Conservation (phyloP, 1,140 invertebrate genomes). For the Hycleus phaleratus region DNA sequence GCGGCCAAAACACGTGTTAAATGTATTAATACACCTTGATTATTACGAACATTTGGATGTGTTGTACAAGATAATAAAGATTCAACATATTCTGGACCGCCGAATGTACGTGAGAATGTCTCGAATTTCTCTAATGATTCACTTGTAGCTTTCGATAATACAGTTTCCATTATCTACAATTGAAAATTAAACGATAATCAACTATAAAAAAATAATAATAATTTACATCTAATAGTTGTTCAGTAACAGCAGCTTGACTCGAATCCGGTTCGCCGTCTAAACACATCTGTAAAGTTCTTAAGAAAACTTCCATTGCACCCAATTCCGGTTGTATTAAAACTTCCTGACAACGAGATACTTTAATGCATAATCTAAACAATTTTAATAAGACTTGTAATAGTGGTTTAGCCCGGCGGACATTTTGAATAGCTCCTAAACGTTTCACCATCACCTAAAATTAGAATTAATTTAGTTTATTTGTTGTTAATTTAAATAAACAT, state of each 20-base stretch:
- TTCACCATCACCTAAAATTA: constrained; percentile 55
- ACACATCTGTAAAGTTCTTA: constrained; percentile 62
- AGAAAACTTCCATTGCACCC: constrained; percentile 58
- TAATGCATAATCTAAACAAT: constrained; percentile 74
- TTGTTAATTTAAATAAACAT: constrained; percentile 29
- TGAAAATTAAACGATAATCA: background rate
- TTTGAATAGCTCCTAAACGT: constrained; percentile 57
- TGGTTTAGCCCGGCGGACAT: constrained; percentile 65
- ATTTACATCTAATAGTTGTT: constrained; percentile 69
- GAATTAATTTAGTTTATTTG: background rate
- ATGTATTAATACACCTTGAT: constrained; percentile 71
- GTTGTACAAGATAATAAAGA: constrained; percentile 72
- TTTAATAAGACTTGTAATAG: constrained; percentile 79
- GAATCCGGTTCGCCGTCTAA: constrained; percentile 54
- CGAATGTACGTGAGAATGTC: constrained; percentile 75
- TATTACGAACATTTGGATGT: constrained; percentile 59
- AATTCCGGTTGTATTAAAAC: constrained; percentile 61
- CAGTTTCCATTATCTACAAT: constrained; percentile 81
- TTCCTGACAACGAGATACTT: constrained; percentile 64
- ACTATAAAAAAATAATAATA: background rate
- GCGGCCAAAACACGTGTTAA: constrained; percentile 86
- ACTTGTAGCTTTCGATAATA: constrained; percentile 79
- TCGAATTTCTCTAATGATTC: constrained; percentile 70
- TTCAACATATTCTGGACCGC: constrained; percentile 75
- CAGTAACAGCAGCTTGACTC: constrained; percentile 63